Percentiles rank a stretch among this genome's conserved stretches.
Conservation (phyloP, 2,888 invertebrate genomes). For the Ormyrus labotus region DNA sequence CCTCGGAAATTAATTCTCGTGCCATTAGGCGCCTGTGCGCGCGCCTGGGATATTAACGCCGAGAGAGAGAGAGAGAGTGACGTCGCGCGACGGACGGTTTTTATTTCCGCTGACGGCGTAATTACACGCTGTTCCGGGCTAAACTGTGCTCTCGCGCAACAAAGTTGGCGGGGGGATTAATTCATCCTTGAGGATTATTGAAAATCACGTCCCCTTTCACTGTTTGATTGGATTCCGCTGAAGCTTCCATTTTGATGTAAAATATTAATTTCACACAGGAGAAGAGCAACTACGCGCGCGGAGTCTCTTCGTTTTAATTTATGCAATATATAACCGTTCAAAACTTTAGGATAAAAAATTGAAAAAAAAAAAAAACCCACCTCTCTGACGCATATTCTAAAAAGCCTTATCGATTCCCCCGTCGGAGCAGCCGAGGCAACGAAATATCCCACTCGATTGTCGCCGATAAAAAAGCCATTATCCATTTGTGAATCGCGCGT, state of each 20-base stretch:
- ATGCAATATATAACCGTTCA: too few species aligned
- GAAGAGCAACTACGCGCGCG: too few species aligned
- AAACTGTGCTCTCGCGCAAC: conserved; percentile 6
- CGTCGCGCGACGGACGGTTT: not conserved
- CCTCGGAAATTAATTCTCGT: conserved; percentile 53
- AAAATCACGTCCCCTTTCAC: conserved; percentile 31
- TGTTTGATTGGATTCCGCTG: conserved; percentile 7
- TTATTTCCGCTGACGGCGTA: conserved; percentile 25
- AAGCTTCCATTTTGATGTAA: too few species aligned
- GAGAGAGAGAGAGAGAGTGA: not conserved
- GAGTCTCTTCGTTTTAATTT: too few species aligned
- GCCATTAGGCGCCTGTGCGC: conserved; percentile 23
- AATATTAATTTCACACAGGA: too few species aligned
- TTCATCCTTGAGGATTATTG: conserved; percentile 19
- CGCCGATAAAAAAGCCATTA: too few species aligned
- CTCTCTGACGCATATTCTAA: too few species aligned
- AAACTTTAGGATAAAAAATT: too few species aligned
- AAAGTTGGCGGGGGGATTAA: conserved; percentile 19
- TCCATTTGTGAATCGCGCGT: too few species aligned
- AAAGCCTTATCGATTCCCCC: too few species aligned
- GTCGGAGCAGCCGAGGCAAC: not conserved
- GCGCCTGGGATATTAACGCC: too few species aligned
- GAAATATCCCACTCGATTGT: not conserved
- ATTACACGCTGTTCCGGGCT: conserved; percentile 41
- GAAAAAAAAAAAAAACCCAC: too few species aligned